Base-by-base conservation (phyloP, 2,113 vertebrate genomes). In the Trogon melanurus region DNA sequence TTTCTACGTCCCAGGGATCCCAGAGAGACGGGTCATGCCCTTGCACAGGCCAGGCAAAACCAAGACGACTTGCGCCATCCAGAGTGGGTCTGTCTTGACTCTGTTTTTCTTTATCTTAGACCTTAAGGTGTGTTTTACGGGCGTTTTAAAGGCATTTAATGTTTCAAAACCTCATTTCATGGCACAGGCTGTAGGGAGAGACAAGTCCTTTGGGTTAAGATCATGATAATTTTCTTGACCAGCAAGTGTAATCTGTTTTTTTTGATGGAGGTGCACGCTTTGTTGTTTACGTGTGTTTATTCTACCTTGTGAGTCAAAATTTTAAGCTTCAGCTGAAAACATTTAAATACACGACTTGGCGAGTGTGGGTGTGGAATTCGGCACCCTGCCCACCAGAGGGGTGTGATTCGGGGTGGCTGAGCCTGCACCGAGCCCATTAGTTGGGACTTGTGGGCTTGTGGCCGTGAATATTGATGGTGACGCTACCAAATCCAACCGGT, bases 1-100 rank as follows among this genome's bases (percentile, higher is more conserved):
- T 56, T 74, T 32, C 34, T 1, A 0, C 18, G 27, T 54, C 48
- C 48, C 11, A 22, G 71, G 44, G 30, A 34, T 32, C 48, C 50
- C 29, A 4, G 21, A 44, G n/a, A 13, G 6, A 8, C 9, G 9
- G 17, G 32, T 44, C 9, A 0, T 6, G 19, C 14, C 29, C 47
- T 18, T 51, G 23, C 66, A 57, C 1, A 3, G 47, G 66, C 7
- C 61, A 32, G 48, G 10, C 32, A 29, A 5, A 9, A 8, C 17
- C 32, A 15, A 22, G 26, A 27, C 66, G 60, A 54, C 50, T n/a
- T 21, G 34, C 29, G 56, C 34, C 54, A 5, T 34, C 36, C 48
- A 32, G 44, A 30, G 22, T 1, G 19, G 47, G 17, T 62, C 54
- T 53, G 5, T 51, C 50, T n/a, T 2, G 3, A 23, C 56, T 69